Base-by-base conservation (phyloP, 2,113 vertebrate genomes). In the Pelvicachromis taeniatus region DNA sequence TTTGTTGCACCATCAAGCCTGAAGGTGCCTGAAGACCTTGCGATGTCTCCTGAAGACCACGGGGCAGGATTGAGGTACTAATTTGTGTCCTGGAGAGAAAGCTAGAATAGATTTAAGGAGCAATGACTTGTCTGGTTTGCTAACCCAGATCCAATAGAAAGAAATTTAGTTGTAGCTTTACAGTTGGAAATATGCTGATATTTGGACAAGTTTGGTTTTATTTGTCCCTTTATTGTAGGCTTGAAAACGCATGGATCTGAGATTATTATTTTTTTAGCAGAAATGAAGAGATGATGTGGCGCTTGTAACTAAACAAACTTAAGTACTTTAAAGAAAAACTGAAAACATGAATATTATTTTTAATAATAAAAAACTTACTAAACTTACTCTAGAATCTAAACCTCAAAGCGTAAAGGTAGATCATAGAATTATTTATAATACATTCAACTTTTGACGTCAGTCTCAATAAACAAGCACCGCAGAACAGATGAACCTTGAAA, bases 41-140 rank as follows among this genome's bases (percentile, higher is more conserved):
- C 93, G 82, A 95, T 96, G 95, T 94, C 91, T 80, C 93, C 90
- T 53, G 93, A 95, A 90, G 94, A 95, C 23, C 85, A 21, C 19
- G 91, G 95, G 78, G 88, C 93, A 84, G 89, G 92, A 86, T 38
- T 94, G 42, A 96, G 95, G 96, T 96, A 96, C 29, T 82, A 50
- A 79, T 45, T 40, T 84, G 31, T 75, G 81, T 54, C 75, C n/a
- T 35, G 5, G 4, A 54, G 12, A 56, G 26, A 54, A 79, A 65
- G 19, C 14, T 9, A 55, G 77, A 14, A 35, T 8, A 11, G 12
- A 12, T 33, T 78, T 70, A 48, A 17, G 40, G 65, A 70, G 21
- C 65, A 70, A 70, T 29, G 21, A 0, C 42, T 7, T 73, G 14
- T 73, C 42, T 29, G 16, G 9, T 48, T 42, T 48, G 42, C 68